These are phyloP conservation scores for Ormia ochracea DNA, from an alignment of 2,888 invertebrate genomes.

Conservation along the genomic window DNA sequence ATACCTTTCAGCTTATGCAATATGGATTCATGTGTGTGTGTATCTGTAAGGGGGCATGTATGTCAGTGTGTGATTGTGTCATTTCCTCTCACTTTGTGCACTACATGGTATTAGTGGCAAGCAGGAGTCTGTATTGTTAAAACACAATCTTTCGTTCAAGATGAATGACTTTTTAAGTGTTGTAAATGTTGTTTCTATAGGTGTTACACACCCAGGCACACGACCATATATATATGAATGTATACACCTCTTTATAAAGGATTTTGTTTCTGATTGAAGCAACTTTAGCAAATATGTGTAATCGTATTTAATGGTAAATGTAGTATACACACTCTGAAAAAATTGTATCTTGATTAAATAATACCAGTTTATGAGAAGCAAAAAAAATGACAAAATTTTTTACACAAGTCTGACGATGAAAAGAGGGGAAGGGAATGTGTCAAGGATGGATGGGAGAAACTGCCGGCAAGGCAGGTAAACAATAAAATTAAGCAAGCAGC, in stretches of 20 bases:
- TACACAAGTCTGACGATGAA: not conserved
- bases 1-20: not conserved
- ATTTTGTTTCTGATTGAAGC: not conserved
- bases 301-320: constrained; percentile 23
- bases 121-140: constrained; percentile 37
- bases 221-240: not conserved
- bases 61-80: not conserved
- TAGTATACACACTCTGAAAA: constrained; percentile 4
- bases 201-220: not conserved
- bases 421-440: constrained; percentile 1
- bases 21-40: not conserved
- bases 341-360: constrained; percentile 40
- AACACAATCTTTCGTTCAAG: constrained; percentile 59
- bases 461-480: not conserved
- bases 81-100: not conserved
- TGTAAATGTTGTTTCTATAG: constrained; percentile 41
- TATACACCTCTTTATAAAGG: not conserved
- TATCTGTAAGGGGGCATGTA: not conserved
- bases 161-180: constrained; percentile 62
- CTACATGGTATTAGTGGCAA: constrained; percentile 39
- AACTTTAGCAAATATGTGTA: constrained; percentile 26
- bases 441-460: constrained; percentile 18
- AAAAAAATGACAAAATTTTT: not conserved
- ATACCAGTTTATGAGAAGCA: constrained; percentile 10
- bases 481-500: constrained; percentile 5